phyloP scores from a whole-genome alignment of 1,140 invertebrate genomes.

The Drosophila ercepeae region DNA sequence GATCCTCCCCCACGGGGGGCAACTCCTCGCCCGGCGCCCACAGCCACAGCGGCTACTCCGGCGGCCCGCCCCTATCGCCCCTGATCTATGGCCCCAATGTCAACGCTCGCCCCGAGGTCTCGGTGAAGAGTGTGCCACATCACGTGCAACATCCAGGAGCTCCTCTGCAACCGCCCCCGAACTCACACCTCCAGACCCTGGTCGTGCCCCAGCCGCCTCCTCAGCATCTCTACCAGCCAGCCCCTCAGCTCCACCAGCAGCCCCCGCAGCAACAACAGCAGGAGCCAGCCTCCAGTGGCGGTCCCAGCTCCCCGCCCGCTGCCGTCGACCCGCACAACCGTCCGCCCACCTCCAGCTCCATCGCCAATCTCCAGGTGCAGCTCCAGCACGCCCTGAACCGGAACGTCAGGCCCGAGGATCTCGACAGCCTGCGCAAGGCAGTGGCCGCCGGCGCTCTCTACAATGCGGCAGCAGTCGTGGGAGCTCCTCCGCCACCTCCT shows the following conservation, averaged over 20 bases:
- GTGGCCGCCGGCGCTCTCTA: constrained; percentile 70
- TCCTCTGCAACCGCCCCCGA: constrained; percentile 22
- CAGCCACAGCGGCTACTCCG: constrained; percentile 35
- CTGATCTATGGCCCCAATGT: constrained; percentile 56
- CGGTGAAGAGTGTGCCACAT: constrained; percentile 52
- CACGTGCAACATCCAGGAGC: constrained; percentile 63
- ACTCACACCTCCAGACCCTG: constrained; percentile 45
- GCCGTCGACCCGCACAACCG: constrained; percentile 74
- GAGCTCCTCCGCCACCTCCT: constrained; percentile 23
- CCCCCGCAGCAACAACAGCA: constrained; percentile 32
- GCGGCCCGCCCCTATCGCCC: constrained; percentile 51
- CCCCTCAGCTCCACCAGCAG: constrained; percentile 23
- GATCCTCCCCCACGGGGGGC: constrained; percentile 46
- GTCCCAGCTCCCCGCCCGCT: constrained; percentile 27
- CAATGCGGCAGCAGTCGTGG: constrained; percentile 47
- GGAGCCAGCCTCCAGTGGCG: constrained; percentile 49
- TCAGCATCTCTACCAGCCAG: constrained; percentile 55
- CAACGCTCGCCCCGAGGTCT: constrained; percentile 23
- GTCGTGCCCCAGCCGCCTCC: constrained; percentile 37
- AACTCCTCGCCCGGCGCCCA: constrained; percentile 37
- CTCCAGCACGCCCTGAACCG: constrained; percentile 72
- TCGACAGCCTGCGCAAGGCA: constrained; percentile 75
- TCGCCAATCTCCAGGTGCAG: constrained; percentile 72
- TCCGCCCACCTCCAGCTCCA: constrained; percentile 50
- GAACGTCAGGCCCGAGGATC: constrained; percentile 69